Evolutionary conservation across 2,113 vertebrate species (phyloP).

Genomic region (Pampusana beccarii): DNA sequence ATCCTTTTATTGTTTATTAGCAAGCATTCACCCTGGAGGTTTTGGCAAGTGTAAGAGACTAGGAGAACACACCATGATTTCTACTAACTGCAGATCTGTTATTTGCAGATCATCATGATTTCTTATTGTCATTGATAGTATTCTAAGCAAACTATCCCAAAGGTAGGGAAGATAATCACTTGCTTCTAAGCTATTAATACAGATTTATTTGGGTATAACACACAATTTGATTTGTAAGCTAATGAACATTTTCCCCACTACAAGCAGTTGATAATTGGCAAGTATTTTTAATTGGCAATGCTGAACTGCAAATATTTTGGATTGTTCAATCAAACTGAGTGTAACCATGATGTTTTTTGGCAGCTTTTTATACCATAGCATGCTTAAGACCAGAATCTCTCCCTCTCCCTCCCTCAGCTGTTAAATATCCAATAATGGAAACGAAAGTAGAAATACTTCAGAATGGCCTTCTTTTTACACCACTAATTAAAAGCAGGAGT

Average conservation of each 20-base stretch:
- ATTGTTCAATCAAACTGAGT: constrained; percentile 57
- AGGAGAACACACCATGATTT: neutral
- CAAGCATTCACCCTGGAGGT: neutral
- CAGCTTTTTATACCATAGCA: constrained; percentile 44
- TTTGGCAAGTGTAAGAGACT: neutral
- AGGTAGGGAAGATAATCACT: neutral
- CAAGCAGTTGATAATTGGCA: constrained; percentile 61
- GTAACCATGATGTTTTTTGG: constrained; percentile 65
- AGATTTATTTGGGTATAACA: neutral
- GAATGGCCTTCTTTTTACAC: neutral
- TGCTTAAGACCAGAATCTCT: constrained; percentile 12
- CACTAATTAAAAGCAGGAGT: neutral
- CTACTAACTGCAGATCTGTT: neutral
- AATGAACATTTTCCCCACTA: constrained; percentile 38
- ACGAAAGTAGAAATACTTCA: neutral
- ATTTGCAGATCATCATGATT: neutral
- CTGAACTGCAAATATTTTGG: constrained; percentile 67
- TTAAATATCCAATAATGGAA: neutral
- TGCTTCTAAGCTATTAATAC: neutral
- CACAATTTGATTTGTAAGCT: constrained; percentile 28
- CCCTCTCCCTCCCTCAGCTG: neutral
- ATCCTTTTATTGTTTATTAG: neutral
- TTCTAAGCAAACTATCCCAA: neutral
- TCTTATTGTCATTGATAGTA: neutral
- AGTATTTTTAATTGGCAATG: constrained; percentile 65